Percentiles rank a stretch among this genome's conserved stretches.
phyloP scores from a whole-genome alignment of 2,113 vertebrate species.

The Nibea albiflora region DNA sequence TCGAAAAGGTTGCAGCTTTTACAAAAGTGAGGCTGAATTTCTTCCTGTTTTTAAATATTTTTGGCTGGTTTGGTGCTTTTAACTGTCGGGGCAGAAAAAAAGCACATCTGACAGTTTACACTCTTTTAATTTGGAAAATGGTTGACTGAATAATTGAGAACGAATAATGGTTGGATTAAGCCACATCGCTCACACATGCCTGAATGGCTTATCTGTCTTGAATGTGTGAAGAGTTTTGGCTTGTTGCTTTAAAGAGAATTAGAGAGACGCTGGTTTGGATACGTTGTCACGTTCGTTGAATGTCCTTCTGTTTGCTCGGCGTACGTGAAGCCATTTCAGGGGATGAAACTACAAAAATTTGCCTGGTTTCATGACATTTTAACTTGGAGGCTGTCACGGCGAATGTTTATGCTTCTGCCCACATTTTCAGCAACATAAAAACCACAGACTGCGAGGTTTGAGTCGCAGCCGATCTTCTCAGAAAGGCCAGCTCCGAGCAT shows the following conservation, averaged over 20 bases:
- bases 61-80: neutral
- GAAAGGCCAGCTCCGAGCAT: slow-evolving; percentile 29
- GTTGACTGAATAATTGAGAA: neutral
- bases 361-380: neutral
- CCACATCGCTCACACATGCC: neutral
- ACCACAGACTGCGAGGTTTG: neutral
- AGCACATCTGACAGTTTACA: neutral
- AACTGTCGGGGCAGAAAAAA: neutral
- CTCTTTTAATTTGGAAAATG: neutral
- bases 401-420: neutral
- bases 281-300: too few species aligned
- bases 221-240: too few species aligned
- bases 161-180: neutral
- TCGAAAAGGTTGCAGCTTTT: neutral
- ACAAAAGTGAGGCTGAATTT: neutral
- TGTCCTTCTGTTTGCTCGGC: too few species aligned
- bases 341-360: neutral
- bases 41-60: too few species aligned
- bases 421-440: neutral
- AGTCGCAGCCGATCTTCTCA: slow-evolving; percentile 17
- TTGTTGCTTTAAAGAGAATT: too few species aligned
- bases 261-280: too few species aligned
- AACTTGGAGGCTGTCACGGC: fast-evolving
- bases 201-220: neutral
- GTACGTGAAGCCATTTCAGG: too few species aligned